These are phyloP conservation scores for Heliconius erato DNA, from an alignment of 2,888 invertebrate genomes.

Conservation along the genomic window DNA sequence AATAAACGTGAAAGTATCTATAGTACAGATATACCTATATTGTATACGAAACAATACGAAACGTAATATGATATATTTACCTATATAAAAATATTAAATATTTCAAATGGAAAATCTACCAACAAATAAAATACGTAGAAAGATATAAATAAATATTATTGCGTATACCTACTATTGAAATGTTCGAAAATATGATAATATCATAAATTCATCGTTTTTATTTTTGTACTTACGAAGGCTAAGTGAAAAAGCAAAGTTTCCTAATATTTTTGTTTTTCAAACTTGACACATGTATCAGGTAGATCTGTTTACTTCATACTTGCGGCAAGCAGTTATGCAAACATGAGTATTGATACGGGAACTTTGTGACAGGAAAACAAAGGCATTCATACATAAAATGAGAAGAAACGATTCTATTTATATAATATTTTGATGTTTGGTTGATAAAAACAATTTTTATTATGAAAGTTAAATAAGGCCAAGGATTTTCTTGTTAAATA, in stretches of 20 bases:
- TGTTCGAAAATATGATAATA: neutral
- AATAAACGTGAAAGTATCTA: too few relatives aligned
- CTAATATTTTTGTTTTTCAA: constrained; percentile 52
- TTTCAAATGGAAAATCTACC: too few relatives aligned
- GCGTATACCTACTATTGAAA: too few relatives aligned
- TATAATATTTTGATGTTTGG: constrained; percentile 19
- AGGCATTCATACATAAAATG: constrained; percentile 59
- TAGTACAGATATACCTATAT: too few relatives aligned
- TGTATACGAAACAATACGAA: too few relatives aligned
- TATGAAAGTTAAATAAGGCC: neutral
- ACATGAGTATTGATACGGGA: constrained; percentile 77
- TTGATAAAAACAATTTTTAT: constrained; percentile 5
- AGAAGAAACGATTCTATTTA: constrained; percentile 35
- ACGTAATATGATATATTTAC: too few relatives aligned
- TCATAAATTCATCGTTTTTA: neutral
- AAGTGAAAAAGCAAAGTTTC: constrained; percentile 42
- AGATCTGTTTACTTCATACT: constrained; percentile 71
- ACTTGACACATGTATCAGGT: constrained; percentile 65
- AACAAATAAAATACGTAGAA: too few relatives aligned
- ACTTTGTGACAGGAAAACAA: constrained; percentile 81
- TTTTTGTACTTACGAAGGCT: neutral
- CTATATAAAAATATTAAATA: too few relatives aligned
- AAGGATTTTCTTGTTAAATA: neutral
- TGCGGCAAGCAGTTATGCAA: constrained; percentile 79
- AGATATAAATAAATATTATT: too few relatives aligned